Evolutionary conservation across 35 echinoderm and acorn worm genomes (phyloP), one percentile per base, ranked within the genome.

Genomic region (Amphiura filiformis): DNA sequence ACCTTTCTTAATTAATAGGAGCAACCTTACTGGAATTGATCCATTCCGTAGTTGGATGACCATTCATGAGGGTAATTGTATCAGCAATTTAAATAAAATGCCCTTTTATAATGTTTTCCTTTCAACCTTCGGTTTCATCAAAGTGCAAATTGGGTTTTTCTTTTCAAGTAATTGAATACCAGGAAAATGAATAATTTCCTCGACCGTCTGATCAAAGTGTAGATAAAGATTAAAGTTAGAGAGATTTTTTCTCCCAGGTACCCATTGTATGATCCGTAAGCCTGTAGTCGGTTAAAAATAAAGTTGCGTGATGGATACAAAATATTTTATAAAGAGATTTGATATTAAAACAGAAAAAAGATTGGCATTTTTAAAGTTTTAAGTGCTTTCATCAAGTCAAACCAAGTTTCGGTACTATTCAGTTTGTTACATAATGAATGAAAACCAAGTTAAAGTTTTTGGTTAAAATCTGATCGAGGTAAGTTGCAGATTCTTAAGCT

Each of bases 1-100:
- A 70, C 61, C 61, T 70, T 70, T 70, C 61, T 70, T 70, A 70
- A 70, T 70, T 70, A 70, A 70, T 70, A 70, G 61, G 15, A 70
- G 61, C 9, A n/a, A 70, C n/a, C 61, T 70, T 30, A n/a, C 61
- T 2, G 26, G 17, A 70, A 70, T 70, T 70, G 61, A 70, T 70
- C 26, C 26, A 23, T 3, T 30, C 3, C 61, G 1, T 3, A n/a
- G 7, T n/a, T 70, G 61, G 28, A 70, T 70, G 61, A 70, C 61
- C 61, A 70, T 70, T 4, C 28, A n/a, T 18, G 15, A 70, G 61
- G 26, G 61, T 70, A 70, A 70, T n/a, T 70, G 9, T 70, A 70
- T 70, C 9, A 70, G 61, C 61, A 70, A 70, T 70, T 70, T 70
- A 70, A 70, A 70, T 70, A 70, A n/a, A 70, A 70, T 70, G 28